Conservation (phyloP, 2,797 vertebrate species). For the Macropodus opercularis region DNA sequence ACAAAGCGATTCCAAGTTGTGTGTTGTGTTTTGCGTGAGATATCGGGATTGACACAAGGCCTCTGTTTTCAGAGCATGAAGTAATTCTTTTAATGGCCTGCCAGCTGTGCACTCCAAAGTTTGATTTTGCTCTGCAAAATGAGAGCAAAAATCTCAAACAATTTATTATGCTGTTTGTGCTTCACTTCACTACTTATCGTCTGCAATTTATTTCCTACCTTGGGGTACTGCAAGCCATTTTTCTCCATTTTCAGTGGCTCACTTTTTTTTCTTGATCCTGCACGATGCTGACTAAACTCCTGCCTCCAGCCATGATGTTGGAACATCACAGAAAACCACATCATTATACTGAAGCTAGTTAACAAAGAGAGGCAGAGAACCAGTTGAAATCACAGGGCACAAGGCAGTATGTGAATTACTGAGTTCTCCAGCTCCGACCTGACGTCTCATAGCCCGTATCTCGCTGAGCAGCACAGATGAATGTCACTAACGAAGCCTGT, state of each 20-base stretch:
- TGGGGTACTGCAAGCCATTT: conserved; percentile 82
- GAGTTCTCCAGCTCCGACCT: conserved; percentile 61
- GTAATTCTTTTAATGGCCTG: conserved; percentile 86
- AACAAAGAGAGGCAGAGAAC: conserved; percentile 79
- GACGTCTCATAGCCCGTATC: conserved; percentile 33
- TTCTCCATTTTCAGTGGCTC: conserved; percentile 81
- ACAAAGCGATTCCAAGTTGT: conserved; percentile 53
- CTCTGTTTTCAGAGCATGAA: conserved; percentile 79
- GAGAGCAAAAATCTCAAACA: conserved; percentile 77
- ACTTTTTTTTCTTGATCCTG: conserved; percentile 73
- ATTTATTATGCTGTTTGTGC: conserved; percentile 88
- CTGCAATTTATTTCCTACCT: conserved; percentile 86
- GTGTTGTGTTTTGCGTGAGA: conserved; percentile 61
- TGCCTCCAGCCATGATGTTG: conserved; percentile 82
- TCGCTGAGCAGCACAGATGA: conserved; percentile 45
- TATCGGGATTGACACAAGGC: conserved; percentile 78
- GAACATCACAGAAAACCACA: conserved; percentile 84
- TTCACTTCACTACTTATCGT: conserved; percentile 80
- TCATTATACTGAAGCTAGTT: conserved; percentile 82
- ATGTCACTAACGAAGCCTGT: conserved; percentile 61
- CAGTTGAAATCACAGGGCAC: conserved; percentile 75
- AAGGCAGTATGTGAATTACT: conserved; percentile 67
- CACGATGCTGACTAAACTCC: conserved; percentile 81
- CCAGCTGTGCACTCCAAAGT: conserved; percentile 77
- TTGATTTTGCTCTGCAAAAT: conserved; percentile 81